Base-by-base conservation (phyloP, 2,113 vertebrate genomes). In the cat (Felis catus) region DNA sequence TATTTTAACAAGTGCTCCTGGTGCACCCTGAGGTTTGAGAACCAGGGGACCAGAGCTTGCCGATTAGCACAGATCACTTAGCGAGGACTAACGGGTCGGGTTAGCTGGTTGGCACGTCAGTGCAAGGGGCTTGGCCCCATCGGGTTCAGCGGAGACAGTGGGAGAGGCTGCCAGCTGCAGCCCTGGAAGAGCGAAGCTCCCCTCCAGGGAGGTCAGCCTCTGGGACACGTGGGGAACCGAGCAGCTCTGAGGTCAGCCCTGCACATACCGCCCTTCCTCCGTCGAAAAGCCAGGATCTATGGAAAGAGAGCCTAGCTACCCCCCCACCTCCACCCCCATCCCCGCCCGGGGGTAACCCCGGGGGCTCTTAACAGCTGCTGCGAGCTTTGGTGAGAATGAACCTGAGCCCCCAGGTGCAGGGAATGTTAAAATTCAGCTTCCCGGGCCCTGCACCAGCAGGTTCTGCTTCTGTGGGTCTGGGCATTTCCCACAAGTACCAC, bases 91-190 rank as follows among this genome's bases (percentile, higher is more conserved):
- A 82, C 89, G 82, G 86, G 63, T 74, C 45, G 23, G 29, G 80
- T 88, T 74, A 86, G 45, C 39, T 83, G 83, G 33, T 48, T 95
- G 86, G 58, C 48, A 96, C n/a, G 90, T 83, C 36, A 29, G 71
- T 76, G 91, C 55, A 92, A 91, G 41, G 31, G 55, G 4, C 10
- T 81, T n/a, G 66, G 31, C 33, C 45, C n/a, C 79, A 85, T 80
- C 29, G 89, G 10, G 93, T 96, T 86, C n/a, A 66, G 31, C 0
- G 27, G 82, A 51, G 33, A 81, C 16, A 4, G 36, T 91, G 45
- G 15, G 70, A 76, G 76, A 91, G 29, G 66, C 61, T 71, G 18
- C 8, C 15, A 55, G 41, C 27, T 21, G 4, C 18, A 90, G 23
- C 31, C 25, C 58, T 65, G 4, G 5, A 3, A 27, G 23, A 92